Conservation (phyloP, 1,140 invertebrate species). For the Pseudomyrmex cubaensis region DNA sequence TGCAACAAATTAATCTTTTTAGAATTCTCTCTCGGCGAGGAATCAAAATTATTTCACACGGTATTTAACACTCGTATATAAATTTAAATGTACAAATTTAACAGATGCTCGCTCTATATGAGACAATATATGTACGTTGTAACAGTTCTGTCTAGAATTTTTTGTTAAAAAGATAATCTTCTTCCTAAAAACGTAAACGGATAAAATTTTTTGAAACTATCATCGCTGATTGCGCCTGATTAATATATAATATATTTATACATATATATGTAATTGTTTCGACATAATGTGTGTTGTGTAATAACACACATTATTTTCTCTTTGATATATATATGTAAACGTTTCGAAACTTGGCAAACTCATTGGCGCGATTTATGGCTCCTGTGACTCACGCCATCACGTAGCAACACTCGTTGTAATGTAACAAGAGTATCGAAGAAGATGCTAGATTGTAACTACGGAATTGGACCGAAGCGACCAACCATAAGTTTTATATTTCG, state of each 20-base stretch:
- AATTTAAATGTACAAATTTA: constrained; percentile 36
- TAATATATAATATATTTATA: neutral
- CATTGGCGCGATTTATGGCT: constrained; percentile 16
- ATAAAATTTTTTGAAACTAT: neutral
- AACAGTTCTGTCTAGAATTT: constrained; percentile 21
- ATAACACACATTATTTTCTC: constrained; percentile 2
- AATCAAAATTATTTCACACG: constrained; percentile 28
- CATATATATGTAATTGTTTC: constrained; percentile 15
- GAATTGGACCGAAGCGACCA: constrained; percentile 58
- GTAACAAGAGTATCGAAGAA: constrained; percentile 14
- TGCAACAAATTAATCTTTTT: neutral
- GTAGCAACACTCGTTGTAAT: too few relatives aligned
- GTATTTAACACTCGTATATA: constrained; percentile 20
- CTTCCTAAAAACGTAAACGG: neutral
- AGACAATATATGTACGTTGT: constrained; percentile 11
- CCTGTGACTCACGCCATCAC: neutral
- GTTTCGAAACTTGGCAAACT: neutral
- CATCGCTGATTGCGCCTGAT: neutral
- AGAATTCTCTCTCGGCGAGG: neutral
- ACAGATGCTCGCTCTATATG: neutral
- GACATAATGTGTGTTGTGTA: neutral
- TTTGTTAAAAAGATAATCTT: neutral
- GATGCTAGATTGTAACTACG: constrained; percentile 43
- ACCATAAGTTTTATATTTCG: constrained; percentile 37
- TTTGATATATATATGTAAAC: too few relatives aligned